Evolutionary conservation across 1,140 invertebrate genomes (phyloP), one percentile per base, ranked within the genome.

Genomic region (Bilobella aurantiaca): DNA sequence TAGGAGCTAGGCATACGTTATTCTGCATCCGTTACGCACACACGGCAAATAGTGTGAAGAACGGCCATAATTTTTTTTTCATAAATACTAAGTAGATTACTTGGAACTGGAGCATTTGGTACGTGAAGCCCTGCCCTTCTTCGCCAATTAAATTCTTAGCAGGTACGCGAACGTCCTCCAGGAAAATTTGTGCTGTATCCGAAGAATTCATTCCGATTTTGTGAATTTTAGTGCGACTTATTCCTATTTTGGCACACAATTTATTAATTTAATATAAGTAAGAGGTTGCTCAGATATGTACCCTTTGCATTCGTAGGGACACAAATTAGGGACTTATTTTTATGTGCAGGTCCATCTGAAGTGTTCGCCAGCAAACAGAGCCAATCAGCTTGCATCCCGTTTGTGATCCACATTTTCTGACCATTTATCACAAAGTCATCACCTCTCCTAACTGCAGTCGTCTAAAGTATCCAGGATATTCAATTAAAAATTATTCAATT

Each of bases 71-170:
- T n/a, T n/a, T n/a, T n/a, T n/a, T n/a, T n/a, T n/a, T n/a, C n/a
- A n/a, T n/a, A n/a, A n/a, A n/a, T n/a, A n/a, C n/a, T n/a, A n/a
- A n/a, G n/a, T n/a, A n/a, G n/a, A n/a, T n/a, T n/a, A n/a, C n/a
- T n/a, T n/a, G 82, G 72, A 84, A 84, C 66, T 71, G 84, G 30
- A 81, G 30, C 83, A 85, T 85, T 74, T 84, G 83, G 72, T 84
- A 85, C 0, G 77, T 75, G 71, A 85, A 85, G 1, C 83, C 83
- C 68, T 74, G 73, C 23, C 82, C 82, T 73, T 82, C 80, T 65
- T 84, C 81, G 18, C 83, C 83, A 61, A 85, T 83, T 12, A 84
- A 77, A 73, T 84, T 75, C 42, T 73, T 75, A 14, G 74, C 72
- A 3, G 84, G 83, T 0, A 84, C 79, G 23, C 77, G 73, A 18